Conservation (phyloP, 2,113 vertebrate genomes). For the Condylura cristata region DNA sequence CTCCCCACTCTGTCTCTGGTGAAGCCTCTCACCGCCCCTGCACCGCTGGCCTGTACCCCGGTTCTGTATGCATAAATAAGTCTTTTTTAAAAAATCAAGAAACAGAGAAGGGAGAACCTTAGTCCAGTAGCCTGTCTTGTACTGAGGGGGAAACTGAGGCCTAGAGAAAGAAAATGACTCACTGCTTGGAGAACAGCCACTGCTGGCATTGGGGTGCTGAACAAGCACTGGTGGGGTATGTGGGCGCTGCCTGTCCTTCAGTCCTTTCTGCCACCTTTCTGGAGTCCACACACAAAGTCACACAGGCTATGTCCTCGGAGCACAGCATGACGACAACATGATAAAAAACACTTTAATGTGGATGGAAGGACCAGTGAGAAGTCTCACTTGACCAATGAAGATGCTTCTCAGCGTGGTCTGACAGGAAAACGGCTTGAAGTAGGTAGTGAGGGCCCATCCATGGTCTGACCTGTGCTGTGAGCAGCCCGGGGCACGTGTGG, state of each 20-base stretch:
- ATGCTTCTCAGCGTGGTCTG: background rate
- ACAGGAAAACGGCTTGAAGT: background rate
- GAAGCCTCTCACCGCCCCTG: no score
- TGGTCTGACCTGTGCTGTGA: rapidly evolving
- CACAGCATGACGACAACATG: rapidly evolving
- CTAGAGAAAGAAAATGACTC: no score
- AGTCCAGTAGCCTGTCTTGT: rapidly evolving
- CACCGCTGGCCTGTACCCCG: no score
- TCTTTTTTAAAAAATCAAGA: no score
- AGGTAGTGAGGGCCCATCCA: background rate
- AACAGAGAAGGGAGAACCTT: background rate
- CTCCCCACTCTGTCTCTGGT: no score
- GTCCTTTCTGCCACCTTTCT: background rate
- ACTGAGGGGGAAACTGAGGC: background rate
- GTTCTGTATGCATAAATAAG: no score
- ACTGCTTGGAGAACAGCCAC: rapidly evolving
- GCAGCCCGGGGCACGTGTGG: background rate
- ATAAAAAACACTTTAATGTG: rapidly evolving
- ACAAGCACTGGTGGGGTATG: no score
- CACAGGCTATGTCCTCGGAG: rapidly evolving
- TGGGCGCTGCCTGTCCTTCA: no score
- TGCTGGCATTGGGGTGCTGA: rapidly evolving
- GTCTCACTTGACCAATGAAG: background rate
- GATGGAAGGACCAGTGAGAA: background rate
- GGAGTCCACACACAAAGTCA: background rate